Conservation (phyloP, 2,888 invertebrate species). For the Carcina quercana region DNA sequence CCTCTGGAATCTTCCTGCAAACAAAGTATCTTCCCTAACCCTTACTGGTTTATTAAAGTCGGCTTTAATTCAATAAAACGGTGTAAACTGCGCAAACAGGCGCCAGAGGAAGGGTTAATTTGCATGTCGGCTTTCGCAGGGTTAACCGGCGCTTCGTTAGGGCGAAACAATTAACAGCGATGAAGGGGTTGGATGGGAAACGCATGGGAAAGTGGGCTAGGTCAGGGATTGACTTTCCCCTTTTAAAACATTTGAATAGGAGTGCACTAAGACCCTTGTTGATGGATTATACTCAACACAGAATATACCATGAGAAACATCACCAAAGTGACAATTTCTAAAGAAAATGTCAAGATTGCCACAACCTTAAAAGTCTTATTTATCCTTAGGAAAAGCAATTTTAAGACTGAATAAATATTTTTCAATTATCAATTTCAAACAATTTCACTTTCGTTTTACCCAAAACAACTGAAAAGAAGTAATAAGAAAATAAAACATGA, state of each 20-base stretch:
- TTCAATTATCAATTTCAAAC: too few relatives aligned
- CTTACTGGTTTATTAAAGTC: slow-evolving; percentile 43
- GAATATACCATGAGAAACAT: too few relatives aligned
- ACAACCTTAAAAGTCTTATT: too few relatives aligned
- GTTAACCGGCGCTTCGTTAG: slow-evolving; percentile 71
- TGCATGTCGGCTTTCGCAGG: slow-evolving; percentile 65
- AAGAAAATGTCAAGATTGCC: too few relatives aligned
- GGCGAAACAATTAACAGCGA: slow-evolving; percentile 58
- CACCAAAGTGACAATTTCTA: too few relatives aligned
- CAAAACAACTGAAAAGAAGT: too few relatives aligned
- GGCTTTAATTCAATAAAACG: slow-evolving; percentile 66
- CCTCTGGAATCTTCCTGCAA: slow-evolving; percentile 57
- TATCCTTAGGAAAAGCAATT: too few relatives aligned
- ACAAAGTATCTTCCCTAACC: slow-evolving; percentile 64
- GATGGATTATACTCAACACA: too few relatives aligned
- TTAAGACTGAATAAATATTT: too few relatives aligned
- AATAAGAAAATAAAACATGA: too few relatives aligned
- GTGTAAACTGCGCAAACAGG: slow-evolving; percentile 63
- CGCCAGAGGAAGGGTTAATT: slow-evolving; percentile 70
- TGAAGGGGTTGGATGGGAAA: slow-evolving; percentile 45
- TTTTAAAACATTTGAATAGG: slow-evolving; percentile 11
- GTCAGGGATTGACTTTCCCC: slow-evolving; percentile 35
- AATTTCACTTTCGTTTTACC: too few relatives aligned
- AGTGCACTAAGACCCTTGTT: too few relatives aligned
- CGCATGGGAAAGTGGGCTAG: slow-evolving; percentile 63